Evolutionary conservation across 2,888 invertebrate species (phyloP).

Genomic region (Phortica magna): DNA sequence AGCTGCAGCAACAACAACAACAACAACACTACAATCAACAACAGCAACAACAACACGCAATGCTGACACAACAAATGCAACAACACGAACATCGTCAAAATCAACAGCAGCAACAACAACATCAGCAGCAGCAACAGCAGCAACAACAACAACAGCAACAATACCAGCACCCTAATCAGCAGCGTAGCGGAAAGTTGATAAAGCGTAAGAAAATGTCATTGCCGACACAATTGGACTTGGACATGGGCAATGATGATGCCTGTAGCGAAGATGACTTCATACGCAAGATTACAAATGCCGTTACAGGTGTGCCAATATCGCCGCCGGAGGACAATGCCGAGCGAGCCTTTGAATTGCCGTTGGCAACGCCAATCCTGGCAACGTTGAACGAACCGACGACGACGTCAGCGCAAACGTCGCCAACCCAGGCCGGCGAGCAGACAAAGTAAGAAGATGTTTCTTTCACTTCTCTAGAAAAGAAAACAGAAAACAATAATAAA

Average conservation of each 20-base stretch:
- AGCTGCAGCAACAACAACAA: conserved; percentile 50
- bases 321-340: conserved; percentile 49
- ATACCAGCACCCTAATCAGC: conserved; percentile 39
- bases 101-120: conserved; percentile 48
- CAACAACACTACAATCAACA: conserved; percentile 43
- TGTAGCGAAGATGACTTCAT: conserved; percentile 78
- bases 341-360: not conserved
- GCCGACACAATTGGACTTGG: conserved; percentile 68
- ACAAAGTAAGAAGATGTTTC: conserved; percentile 57
- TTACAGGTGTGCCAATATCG: conserved; percentile 40
- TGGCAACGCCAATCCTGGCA: conserved; percentile 49
- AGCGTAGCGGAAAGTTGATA: conserved; percentile 57
- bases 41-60: conserved; percentile 48
- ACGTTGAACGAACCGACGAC: conserved; percentile 47
- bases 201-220: conserved; percentile 57
- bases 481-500: conserved; percentile 25
- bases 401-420: conserved; percentile 21
- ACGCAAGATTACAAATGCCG: conserved; percentile 73
- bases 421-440: conserved; percentile 32
- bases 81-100: conserved; percentile 48
- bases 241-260: conserved; percentile 77
- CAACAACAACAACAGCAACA: conserved; percentile 39
- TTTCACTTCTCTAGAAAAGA: not conserved
- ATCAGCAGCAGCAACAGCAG: conserved; percentile 44
- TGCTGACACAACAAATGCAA: conserved; percentile 44